These are phyloP conservation scores for Setipinna tenuifilis DNA, from an alignment of 2,797 vertebrate species.

Conservation along the genomic window DNA sequence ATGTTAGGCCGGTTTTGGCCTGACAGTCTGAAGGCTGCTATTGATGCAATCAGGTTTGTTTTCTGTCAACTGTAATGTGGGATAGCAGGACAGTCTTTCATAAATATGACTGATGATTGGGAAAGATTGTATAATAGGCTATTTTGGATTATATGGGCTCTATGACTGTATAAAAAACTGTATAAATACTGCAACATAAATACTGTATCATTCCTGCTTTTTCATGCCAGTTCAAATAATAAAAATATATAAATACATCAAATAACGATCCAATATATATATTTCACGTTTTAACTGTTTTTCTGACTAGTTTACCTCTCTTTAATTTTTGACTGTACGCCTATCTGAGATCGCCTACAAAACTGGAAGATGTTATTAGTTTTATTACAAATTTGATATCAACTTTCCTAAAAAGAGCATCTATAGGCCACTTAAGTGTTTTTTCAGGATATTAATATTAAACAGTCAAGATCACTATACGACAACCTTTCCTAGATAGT, in stretches of 20 bases:
- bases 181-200: not conserved
- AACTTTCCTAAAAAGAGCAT: not conserved
- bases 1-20: too few species aligned
- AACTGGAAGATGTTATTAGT: not conserved
- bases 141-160: too few species aligned
- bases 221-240: not conserved
- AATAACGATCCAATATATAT: too few species aligned
- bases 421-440: not conserved
- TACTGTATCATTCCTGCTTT: not conserved
- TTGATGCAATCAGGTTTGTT: constrained; percentile 43
- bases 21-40: constrained; percentile 49
- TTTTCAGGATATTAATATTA: not conserved
- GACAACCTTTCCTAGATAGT: not conserved
- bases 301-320: not conserved
- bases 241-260: too few species aligned
- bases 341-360: not conserved
- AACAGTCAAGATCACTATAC: not conserved
- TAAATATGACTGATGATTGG: not conserved
- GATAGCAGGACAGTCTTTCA: not conserved
- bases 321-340: not conserved
- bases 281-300: too few species aligned
- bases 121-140: too few species aligned
- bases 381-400: not conserved
- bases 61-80: constrained; percentile 7
- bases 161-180: not conserved